Evolutionary conservation across 2,888 invertebrate genomes (phyloP), one percentile per base, ranked within the genome.

Genomic region (Asteroscopus sphinx): DNA sequence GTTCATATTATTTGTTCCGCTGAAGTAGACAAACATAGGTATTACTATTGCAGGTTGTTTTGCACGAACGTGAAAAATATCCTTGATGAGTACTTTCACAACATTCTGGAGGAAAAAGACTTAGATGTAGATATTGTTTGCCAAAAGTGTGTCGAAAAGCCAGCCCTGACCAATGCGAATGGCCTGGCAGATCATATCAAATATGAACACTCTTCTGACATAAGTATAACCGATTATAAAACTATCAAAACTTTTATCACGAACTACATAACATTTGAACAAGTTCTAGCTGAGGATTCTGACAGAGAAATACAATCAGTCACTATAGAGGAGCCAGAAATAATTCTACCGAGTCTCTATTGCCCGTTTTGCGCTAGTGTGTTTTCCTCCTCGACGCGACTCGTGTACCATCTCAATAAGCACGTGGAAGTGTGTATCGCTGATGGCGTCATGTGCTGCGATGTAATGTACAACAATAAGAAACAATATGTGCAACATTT

Each of bases 281-380:
- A 91, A 66, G 63, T 67, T 1, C 76, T 92, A 6, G 48, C 60
- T 3, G 86, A 85, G 0, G 80, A 83, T 11, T 80, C 75, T 3
- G 76, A 80, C n/a, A 66, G 60, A 42, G 81, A 76, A 9, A 30
- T 33, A 0, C 54, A 68, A n/a, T 47, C 61, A 1, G 76, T 73
- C 9, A 42, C 5, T 0, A 53, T 35, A 13, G 59, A 61, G 25
- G 49, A 52, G 3, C 21, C 55, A 0, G 52, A 42, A 3, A 28
- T 44, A 9, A 17, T 45, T 7, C 36, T 81, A 4, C 80, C 77
- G 0, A 73, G 75, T 25, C 74, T 80, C 32, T 76, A 57, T 46
- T 91, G 93, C 57, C 91, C 90, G 0, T 87, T 80, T 62, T 92
- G 92, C 55, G 65, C 80, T 6, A 85, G 77, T 47, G 73, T 82